phyloP scores from a whole-genome alignment of 2,888 invertebrate species.

The Tenthredo distinguenda region DNA sequence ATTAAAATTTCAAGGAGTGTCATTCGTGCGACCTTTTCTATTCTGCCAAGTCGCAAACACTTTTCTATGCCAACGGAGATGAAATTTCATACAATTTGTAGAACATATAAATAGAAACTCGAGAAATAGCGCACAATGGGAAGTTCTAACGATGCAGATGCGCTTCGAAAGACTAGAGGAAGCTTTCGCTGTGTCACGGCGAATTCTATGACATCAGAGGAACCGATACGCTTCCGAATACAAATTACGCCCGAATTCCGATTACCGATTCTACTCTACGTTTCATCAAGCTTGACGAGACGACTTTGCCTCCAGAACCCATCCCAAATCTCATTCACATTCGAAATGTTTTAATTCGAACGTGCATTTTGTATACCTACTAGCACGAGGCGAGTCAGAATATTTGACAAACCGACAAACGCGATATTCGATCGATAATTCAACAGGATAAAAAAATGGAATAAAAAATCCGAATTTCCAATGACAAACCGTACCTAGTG shows the following conservation, averaged over 20 bases:
- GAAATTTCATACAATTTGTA: background rate
- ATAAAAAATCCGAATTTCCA: background rate
- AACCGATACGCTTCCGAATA: background rate
- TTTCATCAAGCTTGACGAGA: background rate
- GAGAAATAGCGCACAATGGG: background rate
- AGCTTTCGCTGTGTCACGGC: background rate
- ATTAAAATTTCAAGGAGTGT: conserved; percentile 63
- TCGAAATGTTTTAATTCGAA: background rate
- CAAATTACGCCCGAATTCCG: background rate
- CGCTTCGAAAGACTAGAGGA: background rate
- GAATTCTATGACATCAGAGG: background rate
- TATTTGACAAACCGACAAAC: background rate
- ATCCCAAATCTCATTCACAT: background rate
- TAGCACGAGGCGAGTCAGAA: background rate
- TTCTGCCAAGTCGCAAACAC: background rate
- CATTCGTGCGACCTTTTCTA: conserved; percentile 52
- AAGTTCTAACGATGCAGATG: background rate
- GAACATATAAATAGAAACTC: background rate
- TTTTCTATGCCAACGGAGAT: background rate
- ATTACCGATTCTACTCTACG: background rate
- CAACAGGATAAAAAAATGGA: background rate
- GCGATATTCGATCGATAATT: conserved; percentile 17
- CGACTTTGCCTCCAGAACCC: background rate
- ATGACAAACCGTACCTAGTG: background rate
- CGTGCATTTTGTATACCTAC: background rate